Base-by-base conservation (phyloP, 2,113 vertebrate genomes). In the Corynorhinus townsendii region DNA sequence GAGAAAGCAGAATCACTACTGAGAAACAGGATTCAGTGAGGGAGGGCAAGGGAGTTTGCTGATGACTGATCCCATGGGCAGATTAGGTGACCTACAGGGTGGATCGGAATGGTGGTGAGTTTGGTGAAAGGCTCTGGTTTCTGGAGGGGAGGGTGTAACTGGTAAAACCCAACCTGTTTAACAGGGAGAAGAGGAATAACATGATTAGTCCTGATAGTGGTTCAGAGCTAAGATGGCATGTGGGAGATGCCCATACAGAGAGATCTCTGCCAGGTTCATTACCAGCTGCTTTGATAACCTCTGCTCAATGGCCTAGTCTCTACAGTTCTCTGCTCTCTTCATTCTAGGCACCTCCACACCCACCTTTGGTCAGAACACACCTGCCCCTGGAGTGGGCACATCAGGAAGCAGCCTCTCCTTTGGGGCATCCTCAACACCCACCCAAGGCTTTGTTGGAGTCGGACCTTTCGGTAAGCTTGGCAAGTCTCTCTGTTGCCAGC, bases 331-430 rank as follows among this genome's bases (percentile, higher is more conserved):
- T 5, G 7, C 3, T 22, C 0, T 87, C 56, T 96, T 95, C 33
- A 43, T 82, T 97, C 38, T 97, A 99, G 99, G 99, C 56, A 98
- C 99, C 5, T 98, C 99, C 0, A 98, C 98, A 0, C 99, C 99
- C 35, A 80, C 98, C 11, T 99, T 99, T 4, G 99, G 99, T 45
- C 99, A 99, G 95, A 98, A 95, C 75, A 73, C 98, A 0, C 86
- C 98, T 8, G 82, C 98, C 54, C 97, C 98, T 0, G 97, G 97
- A 56, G 96, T 96, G 86, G 96, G 98, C 96, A n/a, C 97, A 10
- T 96, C 97, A 0, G 96, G 97, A 91, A 95, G 89, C 47, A 96
- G 81, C 40, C 98, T 99, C 94, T 98, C 99, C 35, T 99, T 99
- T n/a, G 99, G 99, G 93, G 98, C 98, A 4, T 98, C 99, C 40